These are phyloP conservation scores for Stichodactyla mertensii DNA, from an alignment of 64 coral and sea anemone genomes.

Conservation along the genomic window DNA sequence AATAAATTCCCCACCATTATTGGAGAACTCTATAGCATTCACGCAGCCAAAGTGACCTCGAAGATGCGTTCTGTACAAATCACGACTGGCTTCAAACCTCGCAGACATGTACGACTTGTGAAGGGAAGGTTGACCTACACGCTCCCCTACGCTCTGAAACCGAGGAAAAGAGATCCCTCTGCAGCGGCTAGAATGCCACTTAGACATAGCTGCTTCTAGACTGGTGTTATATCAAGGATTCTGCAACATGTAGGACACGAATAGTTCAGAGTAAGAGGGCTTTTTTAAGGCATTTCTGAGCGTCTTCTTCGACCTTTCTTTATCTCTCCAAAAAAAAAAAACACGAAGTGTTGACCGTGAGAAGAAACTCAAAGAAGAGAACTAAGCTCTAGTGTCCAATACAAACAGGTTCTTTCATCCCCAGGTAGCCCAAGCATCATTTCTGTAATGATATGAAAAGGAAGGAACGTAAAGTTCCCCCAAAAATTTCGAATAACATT, in stretches of 20 bases:
- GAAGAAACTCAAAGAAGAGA: background rate
- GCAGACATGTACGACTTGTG: conserved; percentile 53
- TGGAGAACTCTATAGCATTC: conserved; percentile 85
- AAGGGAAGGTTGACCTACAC: conserved; percentile 24
- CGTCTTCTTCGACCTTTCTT: background rate
- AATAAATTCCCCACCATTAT: conserved; percentile 75
- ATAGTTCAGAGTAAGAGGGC: background rate
- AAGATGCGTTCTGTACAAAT: conserved; percentile 58
- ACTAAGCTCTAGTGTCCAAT: background rate
- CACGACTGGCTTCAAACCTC: conserved; percentile 38
- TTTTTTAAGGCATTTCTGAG: background rate
- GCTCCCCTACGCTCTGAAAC: conserved; percentile 56
- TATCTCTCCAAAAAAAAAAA: background rate
- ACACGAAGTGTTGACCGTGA: background rate
- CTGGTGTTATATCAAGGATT: background rate
- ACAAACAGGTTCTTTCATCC: background rate
- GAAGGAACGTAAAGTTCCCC: too few relatives aligned
- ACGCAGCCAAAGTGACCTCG: conserved; percentile 85
- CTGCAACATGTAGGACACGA: background rate
- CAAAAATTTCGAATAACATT: too few relatives aligned
- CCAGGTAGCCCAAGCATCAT: too few relatives aligned
- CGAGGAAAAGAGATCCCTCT: conserved; percentile 4
- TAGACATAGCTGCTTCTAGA: background rate
- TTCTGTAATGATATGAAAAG: too few relatives aligned
- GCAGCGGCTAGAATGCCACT: background rate